Conservation (phyloP, 2,113 vertebrate species). For the Motacilla alba region DNA sequence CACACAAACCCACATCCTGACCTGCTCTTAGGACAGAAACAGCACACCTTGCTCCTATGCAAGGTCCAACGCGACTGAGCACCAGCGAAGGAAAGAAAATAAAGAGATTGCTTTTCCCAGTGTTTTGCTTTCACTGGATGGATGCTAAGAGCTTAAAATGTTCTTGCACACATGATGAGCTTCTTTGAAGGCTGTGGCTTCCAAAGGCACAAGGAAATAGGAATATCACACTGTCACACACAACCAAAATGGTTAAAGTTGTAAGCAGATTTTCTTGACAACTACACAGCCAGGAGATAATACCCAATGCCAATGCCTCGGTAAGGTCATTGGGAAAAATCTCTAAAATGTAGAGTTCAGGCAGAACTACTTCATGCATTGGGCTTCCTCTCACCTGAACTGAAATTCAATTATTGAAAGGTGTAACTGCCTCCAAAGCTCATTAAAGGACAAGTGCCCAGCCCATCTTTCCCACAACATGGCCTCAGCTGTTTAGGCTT, state of each 20-base stretch:
- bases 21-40: not conserved
- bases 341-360: not conserved
- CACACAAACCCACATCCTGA: not conserved
- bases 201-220: not conserved
- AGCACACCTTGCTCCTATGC: accelerated
- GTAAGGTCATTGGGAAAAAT: not conserved
- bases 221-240: accelerated
- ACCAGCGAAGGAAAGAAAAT: not conserved
- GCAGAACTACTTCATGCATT: not conserved
- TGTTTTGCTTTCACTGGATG: not conserved
- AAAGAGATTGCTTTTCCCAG: not conserved
- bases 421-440: not conserved
- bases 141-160: not conserved
- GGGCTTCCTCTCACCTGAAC: not conserved
- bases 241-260: accelerated
- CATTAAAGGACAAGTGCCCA: not conserved
- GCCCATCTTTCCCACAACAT: not conserved
- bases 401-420: not conserved
- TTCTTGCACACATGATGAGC: not conserved
- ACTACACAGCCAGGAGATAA: not conserved
- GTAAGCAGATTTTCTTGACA: not conserved
- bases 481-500: not conserved
- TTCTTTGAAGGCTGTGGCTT: not conserved
- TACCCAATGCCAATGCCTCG: too few relatives aligned
- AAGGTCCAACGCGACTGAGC: accelerated